Conservation (phyloP, 2,888 invertebrate species). For the Ennomos quercinarius region DNA sequence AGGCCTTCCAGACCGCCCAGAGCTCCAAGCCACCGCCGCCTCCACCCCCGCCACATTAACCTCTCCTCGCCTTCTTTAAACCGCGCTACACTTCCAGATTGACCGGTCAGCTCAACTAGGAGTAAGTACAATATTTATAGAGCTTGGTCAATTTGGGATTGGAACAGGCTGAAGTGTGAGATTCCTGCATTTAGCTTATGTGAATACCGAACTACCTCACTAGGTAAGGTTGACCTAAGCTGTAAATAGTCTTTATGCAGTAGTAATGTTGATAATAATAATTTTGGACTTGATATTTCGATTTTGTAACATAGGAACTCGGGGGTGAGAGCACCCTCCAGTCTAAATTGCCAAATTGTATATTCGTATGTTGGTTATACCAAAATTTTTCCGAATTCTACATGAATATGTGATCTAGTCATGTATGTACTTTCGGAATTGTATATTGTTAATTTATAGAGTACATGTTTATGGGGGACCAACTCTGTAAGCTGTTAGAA, state of each 20-base stretch:
- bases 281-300: constrained; percentile 63
- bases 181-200: constrained; percentile 77
- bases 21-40: constrained; percentile 80
- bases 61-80: constrained; percentile 35
- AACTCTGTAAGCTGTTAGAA: constrained; percentile 76
- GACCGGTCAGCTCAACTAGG: constrained; percentile 26
- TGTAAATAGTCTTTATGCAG: constrained; percentile 76
- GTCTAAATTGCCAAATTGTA: constrained; percentile 80
- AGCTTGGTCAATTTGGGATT: constrained; percentile 35
- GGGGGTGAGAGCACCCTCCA: constrained; percentile 50
- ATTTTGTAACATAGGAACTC: constrained; percentile 52
- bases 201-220: constrained; percentile 79
- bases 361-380: constrained; percentile 78
- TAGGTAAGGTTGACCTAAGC: constrained; percentile 81
- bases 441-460: constrained; percentile 81
- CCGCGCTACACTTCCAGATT: constrained; percentile 36
- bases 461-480: constrained; percentile 80
- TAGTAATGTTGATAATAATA: constrained; percentile 59
- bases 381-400: constrained; percentile 85
- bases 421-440: constrained; percentile 85
- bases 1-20: constrained; percentile 80
- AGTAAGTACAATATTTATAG: constrained; percentile 42
- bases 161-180: constrained; percentile 38
- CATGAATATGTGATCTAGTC: constrained; percentile 85
- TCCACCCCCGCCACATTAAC: constrained; percentile 75